phyloP scores from a whole-genome alignment of 2,888 invertebrate genomes.

The Plusia festucae region DNA sequence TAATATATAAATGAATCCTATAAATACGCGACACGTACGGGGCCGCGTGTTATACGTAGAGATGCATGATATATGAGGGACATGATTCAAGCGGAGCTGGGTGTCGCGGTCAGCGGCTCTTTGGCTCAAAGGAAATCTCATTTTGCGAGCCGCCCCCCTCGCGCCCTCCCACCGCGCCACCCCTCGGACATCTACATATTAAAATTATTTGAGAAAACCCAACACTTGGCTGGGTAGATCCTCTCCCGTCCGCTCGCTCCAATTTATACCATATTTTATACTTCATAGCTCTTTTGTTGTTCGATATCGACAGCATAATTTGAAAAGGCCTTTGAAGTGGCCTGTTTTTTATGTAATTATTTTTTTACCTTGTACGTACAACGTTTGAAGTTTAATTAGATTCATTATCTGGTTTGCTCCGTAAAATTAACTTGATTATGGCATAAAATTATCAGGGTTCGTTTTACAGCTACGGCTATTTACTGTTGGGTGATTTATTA shows the following conservation, averaged over 20 bases:
- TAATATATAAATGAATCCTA: slow-evolving; percentile 51
- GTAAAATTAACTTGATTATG: slow-evolving; percentile 29
- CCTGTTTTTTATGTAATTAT: slow-evolving; percentile 56
- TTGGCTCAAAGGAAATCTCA: slow-evolving; percentile 88
- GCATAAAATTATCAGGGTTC: slow-evolving; percentile 22
- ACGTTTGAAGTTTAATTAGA: slow-evolving; percentile 51
- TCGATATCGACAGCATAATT: slow-evolving; percentile 68
- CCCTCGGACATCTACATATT: slow-evolving; percentile 82
- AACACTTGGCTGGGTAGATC: slow-evolving; percentile 64
- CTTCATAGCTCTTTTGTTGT: slow-evolving; percentile 70
- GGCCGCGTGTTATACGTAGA: slow-evolving; percentile 55
- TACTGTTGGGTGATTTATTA: slow-evolving; percentile 7
- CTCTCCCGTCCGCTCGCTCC: slow-evolving; percentile 61
- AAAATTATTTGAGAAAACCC: slow-evolving; percentile 86
- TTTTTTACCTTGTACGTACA: slow-evolving; percentile 33
- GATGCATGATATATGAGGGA: slow-evolving; percentile 78
- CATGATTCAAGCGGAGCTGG: slow-evolving; percentile 69
- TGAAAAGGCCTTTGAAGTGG: slow-evolving; percentile 64
- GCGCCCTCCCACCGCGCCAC: slow-evolving; percentile 50
- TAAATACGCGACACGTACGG: slow-evolving; percentile 57
- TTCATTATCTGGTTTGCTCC: slow-evolving; percentile 36
- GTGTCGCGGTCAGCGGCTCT: slow-evolving; percentile 80
- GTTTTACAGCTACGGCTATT: slow-evolving; percentile 12
- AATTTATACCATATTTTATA: slow-evolving; percentile 72
- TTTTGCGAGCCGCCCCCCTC: slow-evolving; percentile 71